phyloP scores from a whole-genome alignment of 2,797 vertebrate genomes.

The Hypotaenidia philippensis region DNA sequence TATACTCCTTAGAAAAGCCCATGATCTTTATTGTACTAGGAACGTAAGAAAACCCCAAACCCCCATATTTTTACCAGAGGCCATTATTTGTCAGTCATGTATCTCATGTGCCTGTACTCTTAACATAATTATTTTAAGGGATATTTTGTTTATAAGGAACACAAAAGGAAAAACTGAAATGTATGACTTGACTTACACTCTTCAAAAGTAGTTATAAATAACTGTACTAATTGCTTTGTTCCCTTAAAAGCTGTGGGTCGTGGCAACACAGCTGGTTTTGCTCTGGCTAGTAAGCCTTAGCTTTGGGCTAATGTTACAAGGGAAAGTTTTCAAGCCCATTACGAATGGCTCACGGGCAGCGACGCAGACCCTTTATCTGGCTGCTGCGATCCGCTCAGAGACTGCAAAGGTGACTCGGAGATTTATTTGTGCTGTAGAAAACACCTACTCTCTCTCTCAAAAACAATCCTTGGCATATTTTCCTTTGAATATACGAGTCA shows the following conservation, averaged over 20 bases:
- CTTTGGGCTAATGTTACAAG: neutral
- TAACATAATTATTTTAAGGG: constrained; percentile 16
- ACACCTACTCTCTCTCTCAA: neutral
- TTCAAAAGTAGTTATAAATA: constrained; percentile 41
- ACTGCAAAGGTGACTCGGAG: neutral
- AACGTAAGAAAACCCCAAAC: neutral
- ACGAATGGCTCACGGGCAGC: neutral
- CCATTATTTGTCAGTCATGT: neutral
- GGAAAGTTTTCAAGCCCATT: neutral
- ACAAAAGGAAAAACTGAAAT: constrained; percentile 39
- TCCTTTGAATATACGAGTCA: neutral
- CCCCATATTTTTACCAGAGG: neutral
- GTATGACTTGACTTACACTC: neutral
- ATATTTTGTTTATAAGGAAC: neutral
- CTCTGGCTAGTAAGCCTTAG: neutral
- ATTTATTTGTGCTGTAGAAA: neutral
- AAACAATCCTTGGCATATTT: neutral
- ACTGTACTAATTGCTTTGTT: constrained; percentile 19
- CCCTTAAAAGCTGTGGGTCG: constrained; percentile 15
- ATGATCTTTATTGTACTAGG: neutral
- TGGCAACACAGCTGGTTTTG: constrained; percentile 35
- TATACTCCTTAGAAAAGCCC: neutral
- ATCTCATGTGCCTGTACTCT: neutral
- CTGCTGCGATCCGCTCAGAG: neutral
- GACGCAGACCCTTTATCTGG: neutral